A percentile compares a stretch with the other conserved stretches of the same genome.
Conservation (phyloP, 2,797 vertebrate genomes). For the Arctocebus calabarensis region DNA sequence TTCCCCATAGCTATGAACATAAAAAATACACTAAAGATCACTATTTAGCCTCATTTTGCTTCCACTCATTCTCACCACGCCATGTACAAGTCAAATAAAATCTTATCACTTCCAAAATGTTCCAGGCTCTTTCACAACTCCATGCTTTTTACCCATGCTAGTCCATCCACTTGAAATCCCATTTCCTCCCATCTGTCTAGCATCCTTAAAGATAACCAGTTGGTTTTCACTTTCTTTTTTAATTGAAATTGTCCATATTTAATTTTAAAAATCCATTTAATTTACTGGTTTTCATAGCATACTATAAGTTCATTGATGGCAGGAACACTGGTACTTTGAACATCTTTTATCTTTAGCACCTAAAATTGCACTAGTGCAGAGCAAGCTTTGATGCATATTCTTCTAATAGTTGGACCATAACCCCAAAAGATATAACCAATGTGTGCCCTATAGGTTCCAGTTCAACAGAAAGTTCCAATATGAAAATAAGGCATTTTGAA, state of each 20-base stretch:
- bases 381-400: background rate
- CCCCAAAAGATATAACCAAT: background rate
- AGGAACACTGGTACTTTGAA: background rate
- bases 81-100: background rate
- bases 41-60: background rate
- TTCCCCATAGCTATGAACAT: background rate
- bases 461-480: background rate
- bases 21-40: background rate
- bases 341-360: background rate
- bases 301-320: background rate
- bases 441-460: background rate
- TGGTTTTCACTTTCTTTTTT: background rate
- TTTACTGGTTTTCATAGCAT: background rate
- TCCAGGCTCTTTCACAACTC: background rate
- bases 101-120: background rate
- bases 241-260: background rate
- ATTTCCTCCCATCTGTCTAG: background rate
- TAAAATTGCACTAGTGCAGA: background rate
- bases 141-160: background rate
- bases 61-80: background rate
- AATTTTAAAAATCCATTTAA: background rate
- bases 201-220: constrained; percentile 2
- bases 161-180: background rate
- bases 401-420: background rate
- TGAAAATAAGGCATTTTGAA: background rate